phyloP scores from a whole-genome alignment of 2,888 invertebrate species.

The Sabellastarte sp. region DNA sequence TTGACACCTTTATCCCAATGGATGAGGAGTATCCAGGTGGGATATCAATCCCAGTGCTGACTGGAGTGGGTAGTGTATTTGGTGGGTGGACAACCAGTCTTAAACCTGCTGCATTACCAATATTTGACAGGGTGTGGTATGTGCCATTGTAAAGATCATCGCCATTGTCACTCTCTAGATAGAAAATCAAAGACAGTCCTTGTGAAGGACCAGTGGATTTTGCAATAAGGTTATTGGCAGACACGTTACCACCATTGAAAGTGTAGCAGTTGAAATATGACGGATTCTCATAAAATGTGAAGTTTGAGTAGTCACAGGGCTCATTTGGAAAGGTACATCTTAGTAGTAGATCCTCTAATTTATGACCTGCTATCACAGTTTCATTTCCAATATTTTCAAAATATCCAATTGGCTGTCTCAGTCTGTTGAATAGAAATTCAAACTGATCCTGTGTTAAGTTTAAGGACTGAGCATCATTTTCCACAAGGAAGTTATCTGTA shows the following conservation, averaged over 20 bases:
- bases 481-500: constrained; percentile 5
- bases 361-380: constrained; percentile 40
- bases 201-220: constrained; percentile 51
- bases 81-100: constrained; percentile 52
- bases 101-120: constrained; percentile 48
- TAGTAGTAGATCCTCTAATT: constrained; percentile 41
- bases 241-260: constrained; percentile 41
- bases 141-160: constrained; percentile 43
- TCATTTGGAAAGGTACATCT: constrained; percentile 45
- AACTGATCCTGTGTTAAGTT: background rate
- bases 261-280: constrained; percentile 53
- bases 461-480: background rate
- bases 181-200: constrained; percentile 48
- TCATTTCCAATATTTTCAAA: constrained; percentile 49
- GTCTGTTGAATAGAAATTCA: constrained; percentile 7
- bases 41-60: constrained; percentile 52
- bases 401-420: constrained; percentile 31
- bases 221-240: constrained; percentile 36
- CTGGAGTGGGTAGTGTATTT: constrained; percentile 50
- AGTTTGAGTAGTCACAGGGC: constrained; percentile 37
- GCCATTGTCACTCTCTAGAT: constrained; percentile 50
- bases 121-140: constrained; percentile 45
- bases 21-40: constrained; percentile 51
- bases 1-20: constrained; percentile 7
- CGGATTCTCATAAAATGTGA: constrained; percentile 45